These are phyloP conservation scores for Drosophila albomicans DNA, from an alignment of 1,140 invertebrate genomes.

Conservation along the genomic window DNA sequence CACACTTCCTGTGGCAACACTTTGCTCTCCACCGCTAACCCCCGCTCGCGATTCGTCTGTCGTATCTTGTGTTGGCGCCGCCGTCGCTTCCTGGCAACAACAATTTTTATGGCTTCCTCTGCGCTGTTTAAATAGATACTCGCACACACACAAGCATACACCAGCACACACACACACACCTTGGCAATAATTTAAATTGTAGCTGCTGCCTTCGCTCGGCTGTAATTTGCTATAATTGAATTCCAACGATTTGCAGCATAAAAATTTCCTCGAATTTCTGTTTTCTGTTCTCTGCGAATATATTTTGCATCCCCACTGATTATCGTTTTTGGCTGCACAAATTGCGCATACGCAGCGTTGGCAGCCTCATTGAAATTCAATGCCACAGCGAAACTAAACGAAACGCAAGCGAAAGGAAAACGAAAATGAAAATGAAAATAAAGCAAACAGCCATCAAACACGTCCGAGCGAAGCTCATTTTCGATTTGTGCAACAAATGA, in stretches of 20 bases:
- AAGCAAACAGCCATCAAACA: slow-evolving; percentile 5
- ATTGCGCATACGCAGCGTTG: slow-evolving; percentile 62
- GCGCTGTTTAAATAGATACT: slow-evolving; percentile 60
- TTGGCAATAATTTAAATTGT: slow-evolving; percentile 71
- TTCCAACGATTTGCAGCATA: slow-evolving; percentile 60
- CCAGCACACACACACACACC: slow-evolving; percentile 1
- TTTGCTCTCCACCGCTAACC: neutral
- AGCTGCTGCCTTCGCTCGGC: slow-evolving; percentile 13
- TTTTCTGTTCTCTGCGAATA: neutral
- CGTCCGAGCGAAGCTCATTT: slow-evolving; percentile 50
- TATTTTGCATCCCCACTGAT: slow-evolving; percentile 31
- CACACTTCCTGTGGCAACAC: neutral
- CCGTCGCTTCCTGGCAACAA: slow-evolving; percentile 58
- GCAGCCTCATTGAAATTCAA: slow-evolving; percentile 53
- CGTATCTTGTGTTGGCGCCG: slow-evolving; percentile 62
- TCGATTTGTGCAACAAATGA: slow-evolving; percentile 81
- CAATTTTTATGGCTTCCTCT: slow-evolving; percentile 75
- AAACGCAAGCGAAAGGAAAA: no score
- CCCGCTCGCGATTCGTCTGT: neutral
- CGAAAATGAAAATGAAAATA: no score
- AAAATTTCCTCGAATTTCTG: slow-evolving; percentile 38
- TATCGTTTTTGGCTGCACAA: slow-evolving; percentile 32
- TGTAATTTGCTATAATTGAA: slow-evolving; percentile 71
- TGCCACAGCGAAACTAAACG: slow-evolving; percentile 7
- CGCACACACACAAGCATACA: neutral